These are phyloP conservation scores for Aphelinus certus DNA, from an alignment of 1,140 invertebrate species.

Conservation along the genomic window DNA sequence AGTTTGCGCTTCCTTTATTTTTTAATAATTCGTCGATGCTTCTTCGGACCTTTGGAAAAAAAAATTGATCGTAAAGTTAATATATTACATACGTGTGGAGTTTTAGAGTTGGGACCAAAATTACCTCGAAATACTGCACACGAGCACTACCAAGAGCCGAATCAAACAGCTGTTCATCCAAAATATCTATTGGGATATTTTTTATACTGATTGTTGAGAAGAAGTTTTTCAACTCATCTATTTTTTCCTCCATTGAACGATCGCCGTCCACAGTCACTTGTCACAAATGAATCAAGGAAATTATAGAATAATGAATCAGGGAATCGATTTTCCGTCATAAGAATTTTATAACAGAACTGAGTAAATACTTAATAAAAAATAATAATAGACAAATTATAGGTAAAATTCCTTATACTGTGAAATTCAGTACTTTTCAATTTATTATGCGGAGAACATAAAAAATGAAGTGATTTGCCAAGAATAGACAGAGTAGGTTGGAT, in stretches of 20 bases:
- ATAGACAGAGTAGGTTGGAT: too few species aligned
- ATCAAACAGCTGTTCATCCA: conserved; percentile 49
- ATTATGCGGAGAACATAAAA: too few species aligned
- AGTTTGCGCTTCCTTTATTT: conserved; percentile 1
- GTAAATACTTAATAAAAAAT: conserved; percentile 4
- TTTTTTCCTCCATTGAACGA: conserved; percentile 4
- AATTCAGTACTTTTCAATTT: too few species aligned
- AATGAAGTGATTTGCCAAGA: too few species aligned
- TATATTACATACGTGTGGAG: neutral
- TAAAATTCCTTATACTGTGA: neutral
- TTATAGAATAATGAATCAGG: neutral
- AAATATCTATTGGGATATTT: conserved; percentile 19
- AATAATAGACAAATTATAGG: neutral
- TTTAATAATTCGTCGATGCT: conserved; percentile 39
- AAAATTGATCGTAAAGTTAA: neutral
- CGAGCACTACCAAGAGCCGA: conserved; percentile 45
- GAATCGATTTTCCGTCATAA: too few species aligned
- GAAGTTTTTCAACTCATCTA: conserved; percentile 25
- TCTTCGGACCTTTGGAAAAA: conserved; percentile 43
- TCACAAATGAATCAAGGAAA: conserved; percentile 45
- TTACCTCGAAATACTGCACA: conserved; percentile 51
- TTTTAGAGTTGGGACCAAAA: neutral
- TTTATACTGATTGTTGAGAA: conserved; percentile 8
- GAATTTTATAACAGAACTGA: too few species aligned
- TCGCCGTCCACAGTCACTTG: conserved; percentile 48